Conservation (phyloP, 2,113 vertebrate genomes). For the Ptilonorhynchus violaceus region DNA sequence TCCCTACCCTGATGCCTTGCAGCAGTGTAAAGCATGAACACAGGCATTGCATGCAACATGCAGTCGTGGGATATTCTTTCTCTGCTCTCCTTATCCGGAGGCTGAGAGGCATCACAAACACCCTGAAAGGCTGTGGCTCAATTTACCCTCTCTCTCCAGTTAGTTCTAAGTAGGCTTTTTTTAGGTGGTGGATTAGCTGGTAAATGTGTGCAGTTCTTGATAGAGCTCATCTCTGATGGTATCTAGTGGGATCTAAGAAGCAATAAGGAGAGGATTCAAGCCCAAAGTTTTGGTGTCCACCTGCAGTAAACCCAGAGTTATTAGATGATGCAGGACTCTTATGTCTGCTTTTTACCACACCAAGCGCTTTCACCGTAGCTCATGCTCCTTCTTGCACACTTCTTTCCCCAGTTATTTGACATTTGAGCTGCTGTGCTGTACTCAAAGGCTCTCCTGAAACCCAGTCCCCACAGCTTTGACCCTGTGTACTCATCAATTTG, state of each 20-base stretch:
- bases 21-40: not conserved
- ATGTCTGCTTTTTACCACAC: not conserved
- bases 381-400: rapidly evolving
- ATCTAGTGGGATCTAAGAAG: not conserved
- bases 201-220: not conserved
- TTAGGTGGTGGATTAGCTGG: not conserved
- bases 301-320: not conserved
- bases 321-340: not conserved
- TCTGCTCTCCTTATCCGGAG: not conserved
- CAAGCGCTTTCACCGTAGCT: rapidly evolving
- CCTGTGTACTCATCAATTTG: not conserved
- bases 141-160: not conserved
- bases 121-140: not conserved
- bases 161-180: not conserved
- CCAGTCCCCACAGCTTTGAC: not conserved
- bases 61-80: rapidly evolving
- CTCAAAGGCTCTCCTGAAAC: not conserved
- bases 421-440: not conserved
- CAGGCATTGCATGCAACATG: not conserved
- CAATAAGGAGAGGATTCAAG: not conserved
- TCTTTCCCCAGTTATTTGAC: rapidly evolving
- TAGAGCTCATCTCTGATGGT: not conserved
- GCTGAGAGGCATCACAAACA: not conserved
- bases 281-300: not conserved
- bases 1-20: rapidly evolving